Evolutionary conservation across 2,888 invertebrate genomes (phyloP).

Genomic region (Unio delphinus): DNA sequence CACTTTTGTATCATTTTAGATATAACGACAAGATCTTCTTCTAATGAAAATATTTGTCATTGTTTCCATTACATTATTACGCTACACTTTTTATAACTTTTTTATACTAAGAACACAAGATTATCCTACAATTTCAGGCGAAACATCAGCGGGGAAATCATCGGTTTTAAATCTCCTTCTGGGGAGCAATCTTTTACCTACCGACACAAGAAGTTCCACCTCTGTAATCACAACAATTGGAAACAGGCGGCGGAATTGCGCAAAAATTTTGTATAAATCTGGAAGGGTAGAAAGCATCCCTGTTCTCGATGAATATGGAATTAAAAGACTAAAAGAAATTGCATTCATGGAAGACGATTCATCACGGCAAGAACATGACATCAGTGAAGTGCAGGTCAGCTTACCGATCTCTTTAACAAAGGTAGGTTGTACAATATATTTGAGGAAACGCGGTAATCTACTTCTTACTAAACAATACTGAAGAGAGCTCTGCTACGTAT

Average conservation of each 20-base stretch:
- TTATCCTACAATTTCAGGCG: conserved; percentile 41
- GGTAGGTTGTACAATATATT: conserved; percentile 19
- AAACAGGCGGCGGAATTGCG: conserved; percentile 34
- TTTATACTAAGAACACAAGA: neutral
- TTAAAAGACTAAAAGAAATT: conserved; percentile 21
- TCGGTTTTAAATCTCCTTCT: conserved; percentile 59
- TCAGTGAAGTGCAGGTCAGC: conserved; percentile 45
- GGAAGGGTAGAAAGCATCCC: conserved; percentile 15
- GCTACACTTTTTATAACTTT: too few relatives aligned
- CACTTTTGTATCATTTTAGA: too few relatives aligned
- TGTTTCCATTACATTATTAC: too few relatives aligned
- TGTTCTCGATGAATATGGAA: conserved; percentile 24
- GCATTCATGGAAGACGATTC: conserved; percentile 33
- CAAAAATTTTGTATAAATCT: conserved; percentile 33
- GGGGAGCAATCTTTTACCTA: conserved; percentile 51
- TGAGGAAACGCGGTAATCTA: too few relatives aligned
- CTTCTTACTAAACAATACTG: too few relatives aligned
- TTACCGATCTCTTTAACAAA: conserved; percentile 38
- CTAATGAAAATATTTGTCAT: too few relatives aligned
- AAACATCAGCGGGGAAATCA: conserved; percentile 65
- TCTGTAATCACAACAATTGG: conserved; percentile 53
- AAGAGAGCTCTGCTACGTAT: too few relatives aligned
- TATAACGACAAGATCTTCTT: too few relatives aligned
- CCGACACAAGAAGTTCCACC: conserved; percentile 56
- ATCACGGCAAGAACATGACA: conserved; percentile 29